These are phyloP conservation scores for Dendrocopos noguchii DNA, from an alignment of 2,113 vertebrate species.

Conservation along the genomic window DNA sequence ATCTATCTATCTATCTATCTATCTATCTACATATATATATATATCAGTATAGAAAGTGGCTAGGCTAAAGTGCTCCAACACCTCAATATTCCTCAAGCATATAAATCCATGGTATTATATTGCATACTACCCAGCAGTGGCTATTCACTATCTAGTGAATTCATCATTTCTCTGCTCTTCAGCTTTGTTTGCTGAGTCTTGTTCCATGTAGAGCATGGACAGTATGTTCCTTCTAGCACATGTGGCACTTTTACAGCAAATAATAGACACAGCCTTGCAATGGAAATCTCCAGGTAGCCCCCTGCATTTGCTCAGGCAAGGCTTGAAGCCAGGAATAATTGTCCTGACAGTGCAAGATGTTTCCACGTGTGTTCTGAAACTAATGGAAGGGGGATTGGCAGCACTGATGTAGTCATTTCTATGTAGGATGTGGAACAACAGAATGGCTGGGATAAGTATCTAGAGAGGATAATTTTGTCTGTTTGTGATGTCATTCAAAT, in stretches of 20 bases:
- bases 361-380: neutral
- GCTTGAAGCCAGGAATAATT: neutral
- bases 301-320: neutral
- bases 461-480: neutral
- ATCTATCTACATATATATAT: too few species aligned
- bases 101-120: neutral
- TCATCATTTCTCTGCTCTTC: neutral
- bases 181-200: conserved; percentile 15
- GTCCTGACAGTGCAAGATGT: neutral
- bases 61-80: neutral
- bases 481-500: neutral
- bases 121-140: neutral
- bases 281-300: neutral
- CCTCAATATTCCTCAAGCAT: neutral
- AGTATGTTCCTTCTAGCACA: neutral
- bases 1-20: too few species aligned
- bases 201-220: neutral
- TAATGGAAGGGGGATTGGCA: neutral
- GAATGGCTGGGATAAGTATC: neutral
- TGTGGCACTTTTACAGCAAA: neutral
- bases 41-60: neutral
- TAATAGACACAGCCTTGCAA: neutral
- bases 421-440: neutral
- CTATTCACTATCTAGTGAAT: neutral
- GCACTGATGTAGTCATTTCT: neutral